Base-by-base conservation (phyloP, 2,797 vertebrate species). In the Karalla daura region DNA sequence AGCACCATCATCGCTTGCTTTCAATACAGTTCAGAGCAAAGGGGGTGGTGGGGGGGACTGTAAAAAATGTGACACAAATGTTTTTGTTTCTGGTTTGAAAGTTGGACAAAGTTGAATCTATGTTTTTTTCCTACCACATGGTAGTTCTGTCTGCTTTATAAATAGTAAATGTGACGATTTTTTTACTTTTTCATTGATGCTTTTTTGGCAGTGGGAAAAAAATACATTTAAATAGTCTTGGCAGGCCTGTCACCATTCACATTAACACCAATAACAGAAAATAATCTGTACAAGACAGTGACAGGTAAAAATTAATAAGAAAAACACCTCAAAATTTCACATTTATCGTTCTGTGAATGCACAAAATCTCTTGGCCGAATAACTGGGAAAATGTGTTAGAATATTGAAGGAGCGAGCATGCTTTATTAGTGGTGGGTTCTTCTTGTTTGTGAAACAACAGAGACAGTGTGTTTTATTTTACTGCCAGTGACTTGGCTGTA, bases 401-500 rank as follows among this genome's bases (percentile, higher is more conserved):
- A 50, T 27, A 40, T 49, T 7, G 2, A 37, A 37, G 7, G 28
- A 41, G 28, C 10, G 2, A 40, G 20, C 14, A 56, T 7, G 7
- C 50, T 1, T 35, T 30, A 17, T 23, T 23, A 33, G 30, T 15
- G 30, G 21, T 25, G 2, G 6, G 37, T 53, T 63, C 12, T 40
- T 69, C 15, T 45, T 75, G 30, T 66, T 80, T 68, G 51, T 39
- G 41, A 72, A 81, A 76, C 46, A 78, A 61, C 69, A 61, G 35
- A 78, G 62, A 61, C 56, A 35, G 46, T 44, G 24, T 68, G 65
- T 70, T 74, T 61, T 46, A 52, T 84, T 87, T 74, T 64, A 63
- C 65, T 84, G 68, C 74, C 71, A 54, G 49, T 39, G 58, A 39
- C 51, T 74, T 78, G 74, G 74, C 85, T 62, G 52, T 18, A 32